Evolutionary conservation across 2,888 invertebrate genomes (phyloP).

Genomic region (Eupithecia tripunctaria): DNA sequence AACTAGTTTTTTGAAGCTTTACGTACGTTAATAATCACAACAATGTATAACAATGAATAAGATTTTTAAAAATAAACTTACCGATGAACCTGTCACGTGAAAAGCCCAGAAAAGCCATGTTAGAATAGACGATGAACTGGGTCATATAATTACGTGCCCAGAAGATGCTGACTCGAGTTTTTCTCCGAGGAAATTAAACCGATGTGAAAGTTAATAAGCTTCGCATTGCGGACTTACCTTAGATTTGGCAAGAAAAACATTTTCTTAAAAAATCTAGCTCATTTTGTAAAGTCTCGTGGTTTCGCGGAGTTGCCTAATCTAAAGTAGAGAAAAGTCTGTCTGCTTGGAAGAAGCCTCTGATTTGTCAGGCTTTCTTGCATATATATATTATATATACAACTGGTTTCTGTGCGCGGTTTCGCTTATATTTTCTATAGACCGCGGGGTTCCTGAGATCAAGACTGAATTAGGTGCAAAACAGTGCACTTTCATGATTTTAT

Average conservation of each 20-base stretch:
- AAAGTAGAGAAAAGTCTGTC: neutral
- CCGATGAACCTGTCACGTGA: neutral
- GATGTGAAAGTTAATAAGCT: slow-evolving; percentile 40
- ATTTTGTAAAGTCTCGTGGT: slow-evolving; percentile 1
- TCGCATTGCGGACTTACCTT: slow-evolving; percentile 29
- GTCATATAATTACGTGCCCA: slow-evolving; percentile 54
- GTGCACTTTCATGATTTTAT: too few relatives aligned
- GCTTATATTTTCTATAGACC: too few relatives aligned
- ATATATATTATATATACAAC: too few relatives aligned
- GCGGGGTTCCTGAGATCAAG: too few relatives aligned
- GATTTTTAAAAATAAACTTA: neutral
- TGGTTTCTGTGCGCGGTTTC: too few relatives aligned
- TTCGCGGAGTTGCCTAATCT: neutral
- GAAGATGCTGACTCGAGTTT: slow-evolving; percentile 43
- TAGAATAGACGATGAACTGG: slow-evolving; percentile 48
- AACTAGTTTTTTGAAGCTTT: neutral
- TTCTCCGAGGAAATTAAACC: slow-evolving; percentile 51
- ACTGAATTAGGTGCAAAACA: too few relatives aligned
- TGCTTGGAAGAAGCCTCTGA: neutral
- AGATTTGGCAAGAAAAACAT: slow-evolving; percentile 29
- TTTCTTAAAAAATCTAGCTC: slow-evolving; percentile 20
- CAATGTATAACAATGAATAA: too few relatives aligned
- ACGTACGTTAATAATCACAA: too few relatives aligned
- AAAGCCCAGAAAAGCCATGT: neutral
- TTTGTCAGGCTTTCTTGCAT: too few relatives aligned